Evolutionary conservation across 2,113 vertebrate species (phyloP), one percentile per base, ranked within the genome.

Genomic region (Elephantulus edwardii): DNA sequence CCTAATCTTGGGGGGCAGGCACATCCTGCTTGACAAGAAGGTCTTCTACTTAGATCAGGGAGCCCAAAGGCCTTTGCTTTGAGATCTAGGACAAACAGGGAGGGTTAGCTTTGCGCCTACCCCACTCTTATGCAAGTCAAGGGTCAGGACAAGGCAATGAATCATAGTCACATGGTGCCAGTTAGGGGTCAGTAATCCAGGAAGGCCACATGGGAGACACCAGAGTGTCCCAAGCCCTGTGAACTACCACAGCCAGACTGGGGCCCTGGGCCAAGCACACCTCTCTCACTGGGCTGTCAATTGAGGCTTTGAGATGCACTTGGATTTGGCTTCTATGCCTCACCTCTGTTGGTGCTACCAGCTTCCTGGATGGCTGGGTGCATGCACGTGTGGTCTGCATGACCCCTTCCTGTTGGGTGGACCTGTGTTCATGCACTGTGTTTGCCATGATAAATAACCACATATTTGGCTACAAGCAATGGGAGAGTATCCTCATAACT

Each of bases 141-240:
- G 17, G 56, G 48, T 40, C 7, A 17, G n/a, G 16, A 56, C 19
- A 2, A 33, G 56, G 77, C 50, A 20, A 42, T 4, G 6, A 30
- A 1, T 17, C 4, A 0, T 2, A 35, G 60, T 28, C 28, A 42
- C 5, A 4, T 0, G 5, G 54, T 14, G 24, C 6, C n/a, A n/a
- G n/a, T n/a, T 0, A 1, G 1, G 17, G 0, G 19, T 30, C 2
- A 38, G 33, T 26, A 30, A 7, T 2, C 0, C 76, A 33, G 66
- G 3, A 38, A 33, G 10, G 13, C 40, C 40, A 0, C 1, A 12
- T 4, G 35, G 9, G 0, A 44, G 12, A n/a, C 33, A 66, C 33
- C 2, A n/a, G 30, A 19, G 30, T 24, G 60, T 6, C 28, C 33
- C 13, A 2, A 9, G 40, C 16, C 0, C 14, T 0, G 9, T 26